These are phyloP conservation scores for Leguminivora glycinivorella DNA, from an alignment of 1,140 invertebrate species.

Conservation along the genomic window DNA sequence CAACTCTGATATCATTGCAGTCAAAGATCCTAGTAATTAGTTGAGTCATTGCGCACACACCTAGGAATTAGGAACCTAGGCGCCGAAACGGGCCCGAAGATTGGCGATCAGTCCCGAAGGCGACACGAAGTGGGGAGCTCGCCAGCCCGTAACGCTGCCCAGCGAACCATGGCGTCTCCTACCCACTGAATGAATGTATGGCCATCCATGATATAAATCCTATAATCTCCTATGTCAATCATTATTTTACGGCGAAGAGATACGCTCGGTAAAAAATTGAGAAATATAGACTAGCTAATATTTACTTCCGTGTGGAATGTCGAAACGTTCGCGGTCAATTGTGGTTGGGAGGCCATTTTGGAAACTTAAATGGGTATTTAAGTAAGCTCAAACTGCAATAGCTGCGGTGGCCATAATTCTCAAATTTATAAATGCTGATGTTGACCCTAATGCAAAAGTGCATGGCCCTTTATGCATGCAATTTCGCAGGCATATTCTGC, in stretches of 20 bases:
- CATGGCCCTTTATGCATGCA: no score
- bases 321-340: conserved; percentile 1
- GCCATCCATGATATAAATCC: conserved; percentile 48
- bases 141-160: conserved; percentile 58
- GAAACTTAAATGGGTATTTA: not conserved
- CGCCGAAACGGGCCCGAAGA: conserved; percentile 52
- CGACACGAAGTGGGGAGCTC: conserved; percentile 50
- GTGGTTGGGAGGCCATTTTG: not conserved
- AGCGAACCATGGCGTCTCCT: conserved; percentile 59
- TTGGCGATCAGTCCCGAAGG: conserved; percentile 56
- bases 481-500: no score
- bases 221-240: conserved; percentile 40
- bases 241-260: conserved; percentile 11
- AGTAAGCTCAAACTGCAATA: not conserved
- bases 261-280: conserved; percentile 4
- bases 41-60: conserved; percentile 59
- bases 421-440: no score
- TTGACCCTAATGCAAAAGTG: no score
- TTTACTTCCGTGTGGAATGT: conserved; percentile 20
- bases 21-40: conserved; percentile 63
- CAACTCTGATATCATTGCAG: conserved; percentile 54
- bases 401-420: not conserved
- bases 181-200: conserved; percentile 36
- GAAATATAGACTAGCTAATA: not conserved
- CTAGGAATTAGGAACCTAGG: conserved; percentile 55